Percentiles rank a stretch among this genome's conserved stretches.
Evolutionary conservation across 2,113 vertebrate genomes (phyloP).

Genomic region (Neopipo cinnamomea): DNA sequence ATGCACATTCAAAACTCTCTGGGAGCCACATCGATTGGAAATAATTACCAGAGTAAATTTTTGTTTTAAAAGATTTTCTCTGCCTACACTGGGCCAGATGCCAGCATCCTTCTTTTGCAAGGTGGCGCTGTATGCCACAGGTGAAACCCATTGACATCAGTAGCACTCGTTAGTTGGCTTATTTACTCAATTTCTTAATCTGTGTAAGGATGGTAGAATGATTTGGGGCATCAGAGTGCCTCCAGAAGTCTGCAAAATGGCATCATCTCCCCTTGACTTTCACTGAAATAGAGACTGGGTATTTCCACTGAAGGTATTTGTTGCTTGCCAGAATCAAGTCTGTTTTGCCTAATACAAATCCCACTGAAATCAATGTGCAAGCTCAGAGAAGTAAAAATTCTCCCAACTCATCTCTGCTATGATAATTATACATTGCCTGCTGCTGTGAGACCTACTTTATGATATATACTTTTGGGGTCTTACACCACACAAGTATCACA

Average conservation of each 20-base stretch:
- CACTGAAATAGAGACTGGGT: background rate
- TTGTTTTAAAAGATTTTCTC: background rate
- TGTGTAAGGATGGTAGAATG: background rate
- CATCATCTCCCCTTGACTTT: background rate
- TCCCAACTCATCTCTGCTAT: background rate
- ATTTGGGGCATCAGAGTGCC: background rate
- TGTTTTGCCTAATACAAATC: background rate
- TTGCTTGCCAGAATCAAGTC: background rate
- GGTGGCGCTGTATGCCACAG: background rate
- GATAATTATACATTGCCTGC: background rate
- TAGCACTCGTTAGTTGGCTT: background rate
- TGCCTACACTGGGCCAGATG: background rate
- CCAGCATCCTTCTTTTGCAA: background rate
- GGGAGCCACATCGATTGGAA: background rate
- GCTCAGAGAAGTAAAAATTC: background rate
- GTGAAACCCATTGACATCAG: background rate
- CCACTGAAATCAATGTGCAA: background rate
- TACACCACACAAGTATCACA: background rate
- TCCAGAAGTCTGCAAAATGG: background rate
- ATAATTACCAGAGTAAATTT: background rate
- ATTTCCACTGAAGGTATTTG: background rate
- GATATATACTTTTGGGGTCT: background rate
- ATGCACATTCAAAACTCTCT: background rate
- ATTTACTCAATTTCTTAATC: background rate
- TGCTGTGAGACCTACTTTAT: background rate